phyloP scores from a whole-genome alignment of 2,797 vertebrate species.

The Oryzias dopingdopingensis region DNA sequence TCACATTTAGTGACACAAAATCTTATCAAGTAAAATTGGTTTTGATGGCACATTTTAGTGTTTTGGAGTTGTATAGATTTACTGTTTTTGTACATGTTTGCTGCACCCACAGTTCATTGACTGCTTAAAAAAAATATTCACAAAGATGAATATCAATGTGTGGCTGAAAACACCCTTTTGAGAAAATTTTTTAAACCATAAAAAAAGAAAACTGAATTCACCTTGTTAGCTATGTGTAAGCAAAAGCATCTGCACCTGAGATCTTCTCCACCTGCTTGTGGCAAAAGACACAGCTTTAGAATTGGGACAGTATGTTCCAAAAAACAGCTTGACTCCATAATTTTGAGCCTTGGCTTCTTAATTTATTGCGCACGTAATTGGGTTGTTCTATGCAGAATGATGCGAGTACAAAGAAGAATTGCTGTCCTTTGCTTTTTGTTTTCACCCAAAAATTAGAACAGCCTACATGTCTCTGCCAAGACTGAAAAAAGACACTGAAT shows the following conservation, averaged over 20 bases:
- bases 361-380: not conserved
- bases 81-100: too few species aligned
- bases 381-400: not conserved
- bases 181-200: not conserved
- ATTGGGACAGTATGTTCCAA: not conserved
- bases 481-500: too few species aligned
- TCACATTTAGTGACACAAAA: too few species aligned
- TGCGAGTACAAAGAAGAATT: not conserved
- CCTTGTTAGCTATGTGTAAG: not conserved
- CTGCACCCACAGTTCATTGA: too few species aligned
- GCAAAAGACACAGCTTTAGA: not conserved
- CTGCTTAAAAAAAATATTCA: too few species aligned
- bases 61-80: too few species aligned
- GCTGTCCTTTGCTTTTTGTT: not conserved
- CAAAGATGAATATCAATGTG: too few species aligned
- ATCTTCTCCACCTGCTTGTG: not conserved
- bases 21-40: too few species aligned
- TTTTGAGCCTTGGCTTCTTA: not conserved
- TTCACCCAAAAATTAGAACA: not conserved
- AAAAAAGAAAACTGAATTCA: not conserved
- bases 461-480: not conserved
- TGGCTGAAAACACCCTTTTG: too few species aligned
- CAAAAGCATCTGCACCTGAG: not conserved
- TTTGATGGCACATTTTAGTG: too few species aligned
- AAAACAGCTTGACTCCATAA: not conserved